Evolutionary conservation across 2,888 invertebrate genomes (phyloP).

Genomic region (Criorhina ranunculi): DNA sequence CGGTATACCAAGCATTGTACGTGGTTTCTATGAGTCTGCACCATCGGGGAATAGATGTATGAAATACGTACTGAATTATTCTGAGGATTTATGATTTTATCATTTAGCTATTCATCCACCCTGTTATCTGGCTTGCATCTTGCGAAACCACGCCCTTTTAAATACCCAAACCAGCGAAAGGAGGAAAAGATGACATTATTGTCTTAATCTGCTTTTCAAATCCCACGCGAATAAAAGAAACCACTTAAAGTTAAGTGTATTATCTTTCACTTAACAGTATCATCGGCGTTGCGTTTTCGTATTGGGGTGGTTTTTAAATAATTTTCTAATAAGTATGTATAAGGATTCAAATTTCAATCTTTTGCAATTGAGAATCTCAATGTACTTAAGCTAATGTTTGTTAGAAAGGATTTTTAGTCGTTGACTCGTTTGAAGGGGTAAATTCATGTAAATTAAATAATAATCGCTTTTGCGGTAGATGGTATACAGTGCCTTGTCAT

Average conservation of each 20-base stretch:
- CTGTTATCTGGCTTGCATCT: background rate
- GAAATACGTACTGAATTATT: slow-evolving; percentile 29
- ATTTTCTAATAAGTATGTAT: background rate
- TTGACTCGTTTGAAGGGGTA: no score
- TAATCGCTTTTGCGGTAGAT: no score
- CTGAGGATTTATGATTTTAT: slow-evolving; percentile 44
- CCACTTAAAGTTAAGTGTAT: slow-evolving; percentile 53
- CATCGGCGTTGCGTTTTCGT: background rate
- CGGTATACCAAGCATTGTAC: slow-evolving; percentile 18
- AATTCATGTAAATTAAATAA: no score
- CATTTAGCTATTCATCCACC: slow-evolving; percentile 2
- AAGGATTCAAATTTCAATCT: background rate
- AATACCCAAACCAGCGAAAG: slow-evolving; percentile 9
- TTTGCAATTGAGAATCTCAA: no score
- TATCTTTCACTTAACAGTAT: slow-evolving; percentile 37
- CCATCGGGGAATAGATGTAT: background rate
- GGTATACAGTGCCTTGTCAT: no score
- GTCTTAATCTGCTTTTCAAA: slow-evolving; percentile 40
- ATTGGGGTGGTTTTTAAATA: slow-evolving; percentile 1
- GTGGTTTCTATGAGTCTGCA: slow-evolving; percentile 11
- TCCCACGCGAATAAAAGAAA: slow-evolving; percentile 37
- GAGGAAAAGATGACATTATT: slow-evolving; percentile 4
- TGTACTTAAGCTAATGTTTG: no score
- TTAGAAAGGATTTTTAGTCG: no score
- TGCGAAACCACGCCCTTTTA: slow-evolving; percentile 22